Conservation (phyloP, 2,113 vertebrate species). For the Pogonocichla stellata region DNA sequence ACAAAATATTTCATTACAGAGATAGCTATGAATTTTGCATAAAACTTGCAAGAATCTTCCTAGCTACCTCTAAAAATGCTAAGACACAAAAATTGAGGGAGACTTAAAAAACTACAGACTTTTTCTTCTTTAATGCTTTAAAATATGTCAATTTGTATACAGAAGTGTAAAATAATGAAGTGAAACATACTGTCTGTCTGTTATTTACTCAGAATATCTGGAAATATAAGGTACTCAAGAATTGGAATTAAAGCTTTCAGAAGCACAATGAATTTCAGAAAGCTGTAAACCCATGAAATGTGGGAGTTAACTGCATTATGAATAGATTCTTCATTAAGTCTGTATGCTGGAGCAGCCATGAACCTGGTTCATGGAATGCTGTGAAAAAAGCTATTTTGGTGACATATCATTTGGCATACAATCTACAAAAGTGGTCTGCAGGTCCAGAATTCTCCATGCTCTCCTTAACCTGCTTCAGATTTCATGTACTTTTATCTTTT, state of each 20-base stretch:
- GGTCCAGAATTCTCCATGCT: not conserved
- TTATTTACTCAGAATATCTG: not conserved
- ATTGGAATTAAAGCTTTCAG: not conserved
- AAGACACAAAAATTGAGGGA: not conserved
- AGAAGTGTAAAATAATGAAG: not conserved
- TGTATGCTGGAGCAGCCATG: not conserved
- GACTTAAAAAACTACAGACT: not conserved
- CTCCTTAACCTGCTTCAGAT: constrained; percentile 15
- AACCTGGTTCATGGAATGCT: not conserved
- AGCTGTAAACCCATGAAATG: not conserved
- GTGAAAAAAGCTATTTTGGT: constrained; percentile 11
- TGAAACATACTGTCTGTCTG: not conserved
- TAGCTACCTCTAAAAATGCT: not conserved
- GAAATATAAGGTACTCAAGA: not conserved
- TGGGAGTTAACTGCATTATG: not conserved
- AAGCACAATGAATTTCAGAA: not conserved
- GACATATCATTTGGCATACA: not conserved
- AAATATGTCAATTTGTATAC: not conserved
- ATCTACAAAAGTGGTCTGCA: constrained; percentile 7
- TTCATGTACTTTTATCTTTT: constrained; percentile 25
- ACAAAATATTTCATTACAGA: not conserved
- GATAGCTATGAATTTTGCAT: not conserved
- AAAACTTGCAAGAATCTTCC: not conserved
- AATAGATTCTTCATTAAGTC: not conserved
- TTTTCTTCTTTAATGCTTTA: not conserved